Conservation (phyloP, 2,797 vertebrate genomes). For the Enteromius paludinosus region DNA sequence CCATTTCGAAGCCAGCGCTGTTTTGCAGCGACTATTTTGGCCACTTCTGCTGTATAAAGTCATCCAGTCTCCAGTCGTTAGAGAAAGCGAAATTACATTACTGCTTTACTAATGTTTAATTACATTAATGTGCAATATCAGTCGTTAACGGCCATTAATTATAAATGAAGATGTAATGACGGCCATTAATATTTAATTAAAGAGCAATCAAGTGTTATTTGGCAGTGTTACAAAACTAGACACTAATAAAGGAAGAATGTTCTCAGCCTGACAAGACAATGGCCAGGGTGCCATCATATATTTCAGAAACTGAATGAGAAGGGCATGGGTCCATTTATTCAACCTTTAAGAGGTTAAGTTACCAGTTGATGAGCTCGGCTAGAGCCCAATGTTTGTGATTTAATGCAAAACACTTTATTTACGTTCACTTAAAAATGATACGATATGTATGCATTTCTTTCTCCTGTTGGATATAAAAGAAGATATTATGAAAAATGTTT, state of each 20-base stretch:
- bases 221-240: conserved; percentile 83
- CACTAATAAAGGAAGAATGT: conserved; percentile 78
- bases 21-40: conserved; percentile 44
- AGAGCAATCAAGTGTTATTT: conserved; percentile 87
- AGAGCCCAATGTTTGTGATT: neutral
- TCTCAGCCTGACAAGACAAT: conserved; percentile 70
- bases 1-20: neutral
- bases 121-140: conserved; percentile 85
- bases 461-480: neutral
- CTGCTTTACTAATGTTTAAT: conserved; percentile 79
- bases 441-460: neutral
- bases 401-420: neutral
- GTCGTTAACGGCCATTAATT: conserved; percentile 82
- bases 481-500: neutral
- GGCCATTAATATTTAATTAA: conserved; percentile 87
- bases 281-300: conserved; percentile 33
- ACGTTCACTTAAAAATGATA: neutral
- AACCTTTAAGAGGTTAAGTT: conserved; percentile 24
- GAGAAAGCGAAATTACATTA: conserved; percentile 67
- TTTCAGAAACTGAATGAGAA: conserved; percentile 35
- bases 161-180: conserved; percentile 85
- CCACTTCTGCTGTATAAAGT: conserved; percentile 61
- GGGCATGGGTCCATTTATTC: conserved; percentile 45
- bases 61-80: conserved; percentile 64
- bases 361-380: neutral